Base-by-base conservation (phyloP, 2,113 vertebrate species). In the Passer montanus region DNA sequence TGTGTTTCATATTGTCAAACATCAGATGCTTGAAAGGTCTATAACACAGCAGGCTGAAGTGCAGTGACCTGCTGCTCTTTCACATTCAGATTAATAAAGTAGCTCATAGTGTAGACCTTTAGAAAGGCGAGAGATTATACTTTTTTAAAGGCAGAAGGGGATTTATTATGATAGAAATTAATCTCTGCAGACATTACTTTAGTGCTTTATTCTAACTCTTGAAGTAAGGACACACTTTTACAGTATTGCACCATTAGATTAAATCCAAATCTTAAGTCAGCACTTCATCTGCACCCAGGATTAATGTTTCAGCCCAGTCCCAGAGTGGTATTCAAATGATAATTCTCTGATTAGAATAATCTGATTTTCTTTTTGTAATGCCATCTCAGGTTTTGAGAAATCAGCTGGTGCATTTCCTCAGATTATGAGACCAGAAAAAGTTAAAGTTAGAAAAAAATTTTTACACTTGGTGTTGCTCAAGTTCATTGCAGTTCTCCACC, bases 141-240 rank as follows among this genome's bases (percentile, higher is more conserved):
- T 37, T 88, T 89, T 31, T 94, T 93, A 76, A 77, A 95, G 58
- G 68, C 85, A 88, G 78, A 73, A 88, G 63, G 46, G 89, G 87
- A 91, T 96, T 95, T 95, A 76, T 74, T 63, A 56, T 77, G 83
- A 62, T 73, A 79, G 70, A 86, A 95, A 94, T 93, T 88, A 94
- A 95, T 96, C 85, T 83, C 82, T 84, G n/a, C 69, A 87, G 72
- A 79, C 55, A 75, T 80, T 93, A 83, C 22, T 77, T 77, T 35
- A 59, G 68, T 50, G 9, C 39, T 95, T 31, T 74, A 63, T 84
- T 66, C 87, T 94, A 92, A 86, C 72, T 82, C 67, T 77, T 52
- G 89, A 91, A 92, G 52, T 50, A 62, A 44, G 52, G 72, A 56
- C 79, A 86, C 59, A 64, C 43, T 95, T 88, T 50, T 56, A 37